Base-by-base conservation (phyloP, 2,888 invertebrate genomes). In the Endomychus coccineus region DNA sequence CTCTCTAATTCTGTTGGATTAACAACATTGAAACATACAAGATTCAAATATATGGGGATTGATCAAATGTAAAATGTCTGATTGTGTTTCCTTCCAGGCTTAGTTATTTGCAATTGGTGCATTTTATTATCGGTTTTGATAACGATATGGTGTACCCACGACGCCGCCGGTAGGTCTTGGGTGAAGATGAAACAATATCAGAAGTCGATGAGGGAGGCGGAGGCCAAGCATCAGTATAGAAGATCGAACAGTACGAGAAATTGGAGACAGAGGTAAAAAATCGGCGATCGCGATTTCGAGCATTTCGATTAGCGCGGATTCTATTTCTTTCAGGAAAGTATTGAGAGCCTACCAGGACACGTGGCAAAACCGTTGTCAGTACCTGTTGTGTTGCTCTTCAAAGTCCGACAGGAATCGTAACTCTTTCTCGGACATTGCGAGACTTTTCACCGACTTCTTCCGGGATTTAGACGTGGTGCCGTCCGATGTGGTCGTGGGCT, bases 131-230 rank as follows among this genome's bases (percentile, higher is more conserved):
- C 80, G 39, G 76, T 85, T 34, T 58, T 84, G 43, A 74, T 84
- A 47, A 84, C 84, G 3, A 78, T 84, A 19, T 89, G 87, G 85
- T 88, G 88, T 64, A 83, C 83, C 2, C 89, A 83, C 66, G 88
- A 89, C 66, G 74, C 83, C 1, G 88, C 87, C n/a, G 89, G 89
- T 10, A 70, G 85, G 33, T 85, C 85, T 29, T 89, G 88, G 88
- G 86, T 89, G 15, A 87, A 88, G 67, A 85, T 88, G 84, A 87
- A 87, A 62, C 75, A 84, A 53, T 88, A 84, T 64, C 86, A 88
- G 63, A 74, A 84, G 43, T 86, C 84, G 45, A 78, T 85, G 77
- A 74, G 80, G 48, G 81, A 83, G 57, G 77, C 79, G 13, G 82
- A 83, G 59, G 78, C 80, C n/a, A 74, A 81, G 48, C 77, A 78